Evolutionary conservation across 2,113 vertebrate genomes (phyloP).

Genomic region (Trichechus manatus): DNA sequence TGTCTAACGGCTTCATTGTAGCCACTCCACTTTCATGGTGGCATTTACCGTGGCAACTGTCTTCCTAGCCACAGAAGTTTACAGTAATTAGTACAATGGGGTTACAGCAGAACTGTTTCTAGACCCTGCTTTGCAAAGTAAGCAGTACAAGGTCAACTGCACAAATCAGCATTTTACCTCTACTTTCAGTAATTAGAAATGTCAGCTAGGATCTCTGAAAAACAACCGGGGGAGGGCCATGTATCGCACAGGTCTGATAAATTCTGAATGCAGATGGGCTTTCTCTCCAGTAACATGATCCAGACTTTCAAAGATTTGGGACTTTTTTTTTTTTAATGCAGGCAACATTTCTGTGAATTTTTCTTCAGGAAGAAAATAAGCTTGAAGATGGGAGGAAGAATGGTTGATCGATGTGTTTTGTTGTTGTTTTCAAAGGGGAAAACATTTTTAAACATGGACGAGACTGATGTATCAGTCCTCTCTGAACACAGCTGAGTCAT

Average conservation of each 20-base stretch:
- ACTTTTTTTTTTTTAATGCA: background rate
- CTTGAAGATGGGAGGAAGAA: background rate
- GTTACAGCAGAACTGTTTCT: conserved; percentile 32
- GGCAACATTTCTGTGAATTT: background rate
- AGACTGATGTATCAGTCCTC: background rate
- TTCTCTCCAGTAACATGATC: background rate
- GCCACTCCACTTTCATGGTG: background rate
- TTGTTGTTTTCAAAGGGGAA: conserved; percentile 17
- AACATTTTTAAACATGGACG: background rate
- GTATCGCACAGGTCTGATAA: background rate
- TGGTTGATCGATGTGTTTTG: background rate
- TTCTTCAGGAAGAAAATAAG: conserved; percentile 27
- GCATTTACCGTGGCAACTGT: background rate
- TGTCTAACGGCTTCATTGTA: background rate
- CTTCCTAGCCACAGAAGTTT: conserved; percentile 15
- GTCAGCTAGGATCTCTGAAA: background rate
- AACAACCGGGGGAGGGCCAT: background rate
- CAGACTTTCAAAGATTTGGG: background rate
- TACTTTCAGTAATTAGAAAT: background rate
- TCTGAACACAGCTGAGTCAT: conserved; percentile 39
- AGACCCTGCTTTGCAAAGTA: background rate
- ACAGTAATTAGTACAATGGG: background rate
- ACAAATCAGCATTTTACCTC: background rate
- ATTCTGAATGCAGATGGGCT: background rate
- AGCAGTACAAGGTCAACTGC: conserved; percentile 14